These are phyloP conservation scores for Amblyjoppa proteus DNA, from an alignment of 2,888 invertebrate species.

Conservation along the genomic window DNA sequence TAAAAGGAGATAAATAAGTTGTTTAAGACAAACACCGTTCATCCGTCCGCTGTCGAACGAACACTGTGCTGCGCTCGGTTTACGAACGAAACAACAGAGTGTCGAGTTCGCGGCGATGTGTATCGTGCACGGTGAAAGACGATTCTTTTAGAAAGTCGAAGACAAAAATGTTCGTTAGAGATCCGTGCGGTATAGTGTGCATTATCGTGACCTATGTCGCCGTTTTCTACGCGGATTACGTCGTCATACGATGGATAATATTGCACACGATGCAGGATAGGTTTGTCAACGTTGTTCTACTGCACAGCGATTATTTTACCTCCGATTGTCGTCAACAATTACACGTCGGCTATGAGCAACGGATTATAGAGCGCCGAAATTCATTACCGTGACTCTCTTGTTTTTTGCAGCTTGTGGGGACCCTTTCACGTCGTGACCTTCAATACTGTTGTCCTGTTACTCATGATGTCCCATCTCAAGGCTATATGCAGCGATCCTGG, in stretches of 20 bases:
- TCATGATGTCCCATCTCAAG: slow-evolving; percentile 92
- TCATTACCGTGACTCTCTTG: neutral
- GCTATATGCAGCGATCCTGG: slow-evolving; percentile 97
- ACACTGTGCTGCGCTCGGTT: neutral
- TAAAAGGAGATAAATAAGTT: no score
- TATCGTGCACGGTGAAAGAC: slow-evolving; percentile 3
- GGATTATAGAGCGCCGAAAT: neutral
- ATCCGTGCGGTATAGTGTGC: slow-evolving; percentile 95
- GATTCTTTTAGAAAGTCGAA: neutral
- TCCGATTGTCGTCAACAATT: slow-evolving; percentile 6
- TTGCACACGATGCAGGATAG: slow-evolving; percentile 93
- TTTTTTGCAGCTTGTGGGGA: slow-evolving; percentile 90
- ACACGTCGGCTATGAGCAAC: neutral
- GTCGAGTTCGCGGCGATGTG: neutral
- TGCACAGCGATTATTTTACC: neutral
- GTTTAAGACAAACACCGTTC: neutral
- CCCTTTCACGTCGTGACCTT: slow-evolving; percentile 92
- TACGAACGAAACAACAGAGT: neutral
- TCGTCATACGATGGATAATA: slow-evolving; percentile 93
- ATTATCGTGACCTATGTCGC: slow-evolving; percentile 92
- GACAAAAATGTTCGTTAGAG: slow-evolving; percentile 89
- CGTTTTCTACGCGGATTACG: slow-evolving; percentile 95
- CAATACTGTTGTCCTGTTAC: slow-evolving; percentile 91
- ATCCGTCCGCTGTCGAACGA: neutral
- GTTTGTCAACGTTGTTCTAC: slow-evolving; percentile 84